Evolutionary conservation across 2,113 vertebrate genomes (phyloP), one percentile per base, ranked within the genome.

Genomic region (Etheostoma spectabile): DNA sequence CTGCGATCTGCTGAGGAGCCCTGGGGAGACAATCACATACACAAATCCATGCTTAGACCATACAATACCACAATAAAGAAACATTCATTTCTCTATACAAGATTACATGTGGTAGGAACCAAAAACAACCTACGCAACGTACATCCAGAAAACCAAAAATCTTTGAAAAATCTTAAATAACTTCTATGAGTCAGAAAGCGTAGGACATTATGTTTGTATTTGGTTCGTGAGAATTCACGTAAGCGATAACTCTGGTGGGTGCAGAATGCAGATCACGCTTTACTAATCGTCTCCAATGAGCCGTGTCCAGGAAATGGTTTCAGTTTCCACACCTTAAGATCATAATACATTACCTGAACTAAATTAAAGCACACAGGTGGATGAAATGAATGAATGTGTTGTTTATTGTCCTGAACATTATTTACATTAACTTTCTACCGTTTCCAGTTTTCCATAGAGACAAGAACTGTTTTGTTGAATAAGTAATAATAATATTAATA

Each of bases 1-100:
- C 96, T 99, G 53, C 97, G 95, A 92, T 99, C 98, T 59, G 96
- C 96, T 35, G 97, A 97, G 5, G 98, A 98, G 70, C 98, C 98
- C 98, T 99, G 74, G 48, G 38, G 74, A 55, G 38, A 62, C 10
- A 19, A 33, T 3, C 27, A 63, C 16, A 78, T 0, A 21, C 52
- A 84, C 16, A 69, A 19, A 46, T 68, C 18, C 35, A 0, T 8
- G 8, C 13, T 0, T 0, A 65, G 2, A 59, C 2, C 56, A 14
- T 0, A 24, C 13, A 69, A 3, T 5, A 51, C 15, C 1, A 3
- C 2, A 22, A 52, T 24, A 14, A 15, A 48, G 64, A 24, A 38
- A 77, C 24, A 19, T 13, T 38, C 13, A 69, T 35, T 42, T 3
- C 42, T 14, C 21, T 42, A 11, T 3, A 19, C 19, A 38, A 19